Conservation (phyloP, 2,888 invertebrate species). For the Habroteleia sp. region DNA sequence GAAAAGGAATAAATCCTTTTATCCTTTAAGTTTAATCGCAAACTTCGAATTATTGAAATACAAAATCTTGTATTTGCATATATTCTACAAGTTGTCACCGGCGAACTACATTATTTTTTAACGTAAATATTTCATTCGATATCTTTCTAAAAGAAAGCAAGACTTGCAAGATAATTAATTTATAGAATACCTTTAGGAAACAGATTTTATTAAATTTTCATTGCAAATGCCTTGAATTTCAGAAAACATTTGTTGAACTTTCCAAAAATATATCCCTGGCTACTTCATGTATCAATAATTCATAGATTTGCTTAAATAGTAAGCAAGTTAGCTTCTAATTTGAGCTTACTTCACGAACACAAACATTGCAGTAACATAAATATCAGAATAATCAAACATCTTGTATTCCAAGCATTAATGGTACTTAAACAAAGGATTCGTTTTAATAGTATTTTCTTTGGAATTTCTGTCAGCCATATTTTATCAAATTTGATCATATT, state of each 20-base stretch:
- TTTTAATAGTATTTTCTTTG: conserved; percentile 9
- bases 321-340: conserved; percentile 41
- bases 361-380: conserved; percentile 33
- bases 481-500: too few species aligned
- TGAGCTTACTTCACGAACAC: conserved; percentile 31
- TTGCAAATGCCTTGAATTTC: not conserved
- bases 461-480: too few species aligned
- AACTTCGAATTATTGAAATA: too few species aligned
- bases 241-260: conserved; percentile 22
- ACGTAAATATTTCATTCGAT: too few species aligned
- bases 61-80: too few species aligned
- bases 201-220: conserved; percentile 24
- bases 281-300: conserved; percentile 33
- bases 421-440: conserved; percentile 33
- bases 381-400: conserved; percentile 37
- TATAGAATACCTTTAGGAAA: not conserved
- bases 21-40: too few species aligned
- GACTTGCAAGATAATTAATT: not conserved
- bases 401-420: not conserved
- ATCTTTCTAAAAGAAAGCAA: too few species aligned
- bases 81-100: too few species aligned
- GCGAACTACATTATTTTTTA: too few species aligned
- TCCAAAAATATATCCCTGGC: conserved; percentile 27
- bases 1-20: too few species aligned
- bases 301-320: conserved; percentile 16